Base-by-base conservation (phyloP, 2,797 vertebrate species). In the Enteromius treurensis region DNA sequence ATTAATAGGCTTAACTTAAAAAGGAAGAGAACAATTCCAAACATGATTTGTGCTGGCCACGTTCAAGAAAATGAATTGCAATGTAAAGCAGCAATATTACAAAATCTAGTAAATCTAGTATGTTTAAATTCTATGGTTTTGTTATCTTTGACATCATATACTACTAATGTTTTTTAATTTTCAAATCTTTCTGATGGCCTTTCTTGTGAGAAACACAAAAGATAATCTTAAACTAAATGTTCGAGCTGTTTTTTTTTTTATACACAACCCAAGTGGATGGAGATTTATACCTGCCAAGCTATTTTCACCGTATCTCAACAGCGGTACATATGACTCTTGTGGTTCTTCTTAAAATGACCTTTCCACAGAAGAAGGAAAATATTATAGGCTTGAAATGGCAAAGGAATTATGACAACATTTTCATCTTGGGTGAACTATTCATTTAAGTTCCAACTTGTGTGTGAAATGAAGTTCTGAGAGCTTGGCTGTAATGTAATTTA, bases 401-500 rank as follows among this genome's bases (percentile, higher is more conserved):
- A n/a, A 34, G 34, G 73, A 34, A 75, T 23, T 13, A 58, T 55
- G 32, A 58, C 51, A 62, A 34, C 19, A 74, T 74, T 53, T 74
- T 53, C 29, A 34, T 74, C 5, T 34, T 53, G 47, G 26, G 17
- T 73, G 70, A 73, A 42, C 34, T 42, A 29, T 29, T 62, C 37
- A 0, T 62, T 62, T 19, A 62, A 62, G 23, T 60, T 62, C 75
- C 23, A 19, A 64, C 58, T 76, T 76, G 19, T 58, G 32, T 55
- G 29, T 75, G 73, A 77, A 58, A 77, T 62, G 4, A 62, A 62
- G n/a, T 77, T 77, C 15, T 62, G 37, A 77, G 37, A 58, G 34
- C 51, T 58, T 76, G 55, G 23, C 23, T 77, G 55, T 19, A 45
- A 77, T 77, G 75, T 40, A 19, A 77, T 77, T 62, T 62, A 77